Evolutionary conservation across 2,888 invertebrate species (phyloP), one percentile per base, ranked within the genome.

Genomic region (Eupithecia subfuscata): DNA sequence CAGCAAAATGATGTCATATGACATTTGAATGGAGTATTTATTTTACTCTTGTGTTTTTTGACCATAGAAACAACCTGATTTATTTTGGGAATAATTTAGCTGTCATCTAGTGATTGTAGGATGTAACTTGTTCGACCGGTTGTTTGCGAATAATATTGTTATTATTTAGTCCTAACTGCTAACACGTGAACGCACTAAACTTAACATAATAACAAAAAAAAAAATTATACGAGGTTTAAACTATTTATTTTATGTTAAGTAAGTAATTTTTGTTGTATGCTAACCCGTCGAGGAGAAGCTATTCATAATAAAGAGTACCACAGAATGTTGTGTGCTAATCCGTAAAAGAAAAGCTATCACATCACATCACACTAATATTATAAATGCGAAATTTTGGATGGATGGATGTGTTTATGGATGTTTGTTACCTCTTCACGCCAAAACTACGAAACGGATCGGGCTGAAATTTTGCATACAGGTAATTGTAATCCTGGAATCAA

Each of bases 41-140:
- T 12, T n/a, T 56, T 22, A 22, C 37, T 56, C 25, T 60, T 60
- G 25, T 6, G 22, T 14, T 4, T 60, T 12, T 60, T 25, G 25
- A 12, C 22, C 60, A 69, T 74, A 73, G 40, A 52, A 22, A 56
- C 52, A 56, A 48, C 52, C 76, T 77, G 78, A 80, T 80, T 78
- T 78, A 77, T 75, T 76, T 75, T 72, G 70, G 67, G 63, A 77
- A 77, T 76, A 77, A 73, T 75, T 74, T 30, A 67, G 45, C 75
- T 56, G 71, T 72, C 71, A 76, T 79, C 76, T 73, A 78, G 11
- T 22, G 22, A 78, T 77, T 73, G 72, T 79, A 75, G 74, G 77
- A 71, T 69, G 71, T 78, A 60, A 60, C 79, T 71, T 12, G 79
- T 76, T 75, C 25, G 11, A 71, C 81, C 72, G 76, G 81, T 79